Conservation (phyloP, 2,113 vertebrate species). For the Porphyrio hochstetteri region DNA sequence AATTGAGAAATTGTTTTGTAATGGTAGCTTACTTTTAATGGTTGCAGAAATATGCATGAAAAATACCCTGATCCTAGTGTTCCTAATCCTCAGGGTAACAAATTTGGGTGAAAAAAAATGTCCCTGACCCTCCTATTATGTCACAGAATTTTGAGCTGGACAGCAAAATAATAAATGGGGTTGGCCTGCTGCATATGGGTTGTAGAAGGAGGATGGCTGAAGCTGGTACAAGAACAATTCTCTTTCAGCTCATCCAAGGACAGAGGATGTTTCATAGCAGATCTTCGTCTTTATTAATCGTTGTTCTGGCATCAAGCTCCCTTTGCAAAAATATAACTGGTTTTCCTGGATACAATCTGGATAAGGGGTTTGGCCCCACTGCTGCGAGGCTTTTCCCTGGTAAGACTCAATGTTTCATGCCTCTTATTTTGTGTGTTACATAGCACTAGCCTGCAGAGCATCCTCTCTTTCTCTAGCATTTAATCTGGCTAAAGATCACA, state of each 20-base stretch:
- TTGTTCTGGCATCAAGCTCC: background rate
- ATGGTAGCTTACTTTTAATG: background rate
- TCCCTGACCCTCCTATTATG: background rate
- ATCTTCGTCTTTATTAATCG: background rate
- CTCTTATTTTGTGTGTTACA: background rate
- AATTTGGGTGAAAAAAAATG: background rate
- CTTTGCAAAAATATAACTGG: background rate
- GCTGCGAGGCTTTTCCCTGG: background rate
- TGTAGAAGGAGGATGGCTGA: background rate
- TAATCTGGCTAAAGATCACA: background rate
- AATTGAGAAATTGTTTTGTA: background rate
- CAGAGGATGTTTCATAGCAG: background rate
- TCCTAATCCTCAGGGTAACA: background rate
- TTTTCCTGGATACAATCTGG: background rate
- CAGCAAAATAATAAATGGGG: background rate
- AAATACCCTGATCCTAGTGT: background rate
- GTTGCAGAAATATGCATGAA: background rate
- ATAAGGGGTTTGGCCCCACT: background rate
- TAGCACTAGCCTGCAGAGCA: background rate
- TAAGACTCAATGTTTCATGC: background rate
- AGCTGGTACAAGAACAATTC: background rate
- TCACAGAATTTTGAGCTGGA: background rate
- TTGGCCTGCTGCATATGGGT: background rate
- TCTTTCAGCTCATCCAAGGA: background rate
- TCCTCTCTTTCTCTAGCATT: background rate